Evolutionary conservation across 2,888 invertebrate species (phyloP).

Genomic region (Scaptomyza reducta): DNA sequence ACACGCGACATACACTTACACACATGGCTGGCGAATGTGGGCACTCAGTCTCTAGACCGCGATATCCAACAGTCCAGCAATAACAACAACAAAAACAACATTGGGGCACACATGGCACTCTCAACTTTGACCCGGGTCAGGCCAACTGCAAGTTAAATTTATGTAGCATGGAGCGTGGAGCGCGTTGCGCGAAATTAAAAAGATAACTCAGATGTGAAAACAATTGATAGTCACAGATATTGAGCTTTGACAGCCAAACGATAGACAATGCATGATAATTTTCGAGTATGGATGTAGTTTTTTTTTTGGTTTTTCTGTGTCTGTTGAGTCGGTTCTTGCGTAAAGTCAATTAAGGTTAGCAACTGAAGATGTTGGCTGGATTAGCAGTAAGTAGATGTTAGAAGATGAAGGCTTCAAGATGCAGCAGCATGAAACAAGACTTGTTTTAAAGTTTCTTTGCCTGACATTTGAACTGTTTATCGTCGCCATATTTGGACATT

Average conservation of each 20-base stretch:
- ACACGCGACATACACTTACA: slow-evolving; percentile 76
- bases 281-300: slow-evolving; percentile 35
- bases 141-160: slow-evolving; percentile 67
- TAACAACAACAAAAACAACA: slow-evolving; percentile 18
- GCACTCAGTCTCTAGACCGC: slow-evolving; percentile 24
- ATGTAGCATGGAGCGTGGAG: slow-evolving; percentile 56
- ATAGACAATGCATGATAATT: slow-evolving; percentile 74
- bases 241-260: slow-evolving; percentile 76
- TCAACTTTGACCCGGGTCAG: slow-evolving; percentile 79
- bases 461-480: slow-evolving; percentile 63
- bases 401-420: slow-evolving; percentile 60
- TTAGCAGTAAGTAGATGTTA: slow-evolving; percentile 4
- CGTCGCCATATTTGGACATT: slow-evolving; percentile 63
- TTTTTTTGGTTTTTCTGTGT: not conserved
- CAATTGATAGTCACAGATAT: slow-evolving; percentile 79
- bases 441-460: slow-evolving; percentile 38
- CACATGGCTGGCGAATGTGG: slow-evolving; percentile 49
- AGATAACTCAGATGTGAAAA: slow-evolving; percentile 81
- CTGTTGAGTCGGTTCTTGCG: slow-evolving; percentile 47
- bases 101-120: slow-evolving; percentile 50
- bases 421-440: slow-evolving; percentile 42
- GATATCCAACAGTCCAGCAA: slow-evolving; percentile 36
- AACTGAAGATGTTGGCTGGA: slow-evolving; percentile 25
- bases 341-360: slow-evolving; percentile 74
- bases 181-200: slow-evolving; percentile 74